Evolutionary conservation across 1,140 invertebrate species (phyloP).

Genomic region (Procambarus clarkii): DNA sequence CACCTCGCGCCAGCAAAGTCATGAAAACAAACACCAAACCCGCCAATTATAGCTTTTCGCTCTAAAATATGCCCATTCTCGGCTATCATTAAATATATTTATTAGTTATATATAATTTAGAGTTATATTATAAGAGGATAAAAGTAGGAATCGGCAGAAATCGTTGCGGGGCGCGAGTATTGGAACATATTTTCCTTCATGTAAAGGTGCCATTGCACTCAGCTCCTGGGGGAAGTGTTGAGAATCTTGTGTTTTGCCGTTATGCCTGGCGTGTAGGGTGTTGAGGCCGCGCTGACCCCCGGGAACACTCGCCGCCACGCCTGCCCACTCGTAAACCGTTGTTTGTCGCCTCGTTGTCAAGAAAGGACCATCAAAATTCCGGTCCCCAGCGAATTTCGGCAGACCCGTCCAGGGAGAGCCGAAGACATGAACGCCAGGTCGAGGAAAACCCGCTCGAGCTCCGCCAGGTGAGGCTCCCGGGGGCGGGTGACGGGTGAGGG

Average conservation of each 20-base stretch:
- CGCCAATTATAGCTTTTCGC: too few relatives aligned
- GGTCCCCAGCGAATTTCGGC: constrained; percentile 71
- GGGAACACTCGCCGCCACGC: constrained; percentile 10
- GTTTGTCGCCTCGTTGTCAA: constrained; percentile 44
- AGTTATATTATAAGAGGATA: neutral
- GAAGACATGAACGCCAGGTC: constrained; percentile 66
- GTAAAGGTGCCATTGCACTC: constrained; percentile 69
- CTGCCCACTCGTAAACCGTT: constrained; percentile 26
- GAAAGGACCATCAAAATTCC: constrained; percentile 70
- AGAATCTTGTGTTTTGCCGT: constrained; percentile 51
- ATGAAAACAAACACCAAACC: constrained; percentile 2
- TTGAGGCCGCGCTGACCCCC: neutral
- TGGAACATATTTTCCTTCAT: constrained; percentile 69
- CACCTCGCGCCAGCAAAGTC: neutral
- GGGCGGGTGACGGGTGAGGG: neutral
- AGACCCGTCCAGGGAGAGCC: constrained; percentile 70
- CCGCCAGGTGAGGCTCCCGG: constrained; percentile 40
- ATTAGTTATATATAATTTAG: neutral
- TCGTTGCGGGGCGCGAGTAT: neutral
- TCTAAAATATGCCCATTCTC: neutral
- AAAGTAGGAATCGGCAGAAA: neutral
- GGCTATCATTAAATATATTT: neutral
- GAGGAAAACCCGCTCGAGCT: constrained; percentile 61
- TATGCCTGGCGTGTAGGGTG: constrained; percentile 53
- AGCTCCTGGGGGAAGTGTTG: constrained; percentile 15